Evolutionary conservation across 2,888 invertebrate genomes (phyloP), one percentile per base, ranked within the genome.

Genomic region (Podabrus alpinus): DNA sequence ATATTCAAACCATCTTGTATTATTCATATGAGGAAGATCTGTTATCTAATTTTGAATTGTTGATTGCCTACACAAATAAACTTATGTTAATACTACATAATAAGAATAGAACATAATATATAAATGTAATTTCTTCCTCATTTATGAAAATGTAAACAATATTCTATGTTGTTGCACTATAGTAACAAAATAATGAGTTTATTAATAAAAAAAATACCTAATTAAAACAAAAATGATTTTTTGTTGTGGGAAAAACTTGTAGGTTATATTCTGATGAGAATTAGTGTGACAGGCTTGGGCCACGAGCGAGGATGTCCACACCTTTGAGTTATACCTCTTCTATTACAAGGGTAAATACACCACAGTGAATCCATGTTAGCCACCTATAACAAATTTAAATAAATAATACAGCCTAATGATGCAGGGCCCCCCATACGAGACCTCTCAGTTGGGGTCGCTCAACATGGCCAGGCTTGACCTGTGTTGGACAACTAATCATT

Each of bases 221-320:
- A 45, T 45, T n/a, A 45, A 45, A 45, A 4, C n/a, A 9, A 45
- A n/a, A n/a, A n/a, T n/a, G n/a, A 45, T 45, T 45, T 45, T n/a
- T 1, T n/a, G n/a, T 85, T 85, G 86, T 86, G 86, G 86, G 86
- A 86, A 86, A 85, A 86, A 86, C 84, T 86, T 80, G 85, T 81
- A 82, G 82, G 82, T 83, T 85, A 84, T 85, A 84, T 86, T 86
- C 86, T 86, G 86, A 86, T 85, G 85, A 78, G 82, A 82, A 78
- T 74, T 79, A 73, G n/a, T 85, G 84, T 84, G 84, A 83, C 84
- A 84, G 84, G 84, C 81, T 79, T 79, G 78, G 79, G 76, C 77
- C 80, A 77, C 79, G 79, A 79, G 79, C 80, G 78, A 76, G 79
- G 79, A 80, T 75, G 80, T 80, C 80, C 81, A 79, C 77, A 80